Conservation (phyloP, 2,113 vertebrate genomes). For the Carassius carassius region DNA sequence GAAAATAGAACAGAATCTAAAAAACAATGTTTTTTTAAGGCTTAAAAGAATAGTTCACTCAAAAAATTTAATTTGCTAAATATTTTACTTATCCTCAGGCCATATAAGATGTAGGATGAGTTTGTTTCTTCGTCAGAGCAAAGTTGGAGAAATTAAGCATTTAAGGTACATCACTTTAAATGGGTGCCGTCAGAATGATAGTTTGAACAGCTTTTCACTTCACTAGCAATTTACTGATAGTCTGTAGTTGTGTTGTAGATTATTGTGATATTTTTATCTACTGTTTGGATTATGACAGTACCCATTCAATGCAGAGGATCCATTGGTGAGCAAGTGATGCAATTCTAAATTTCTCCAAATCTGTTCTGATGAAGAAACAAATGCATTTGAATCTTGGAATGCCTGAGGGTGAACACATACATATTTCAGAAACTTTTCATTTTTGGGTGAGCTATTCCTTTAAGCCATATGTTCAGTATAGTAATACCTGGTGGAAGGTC, state of each 20-base stretch:
- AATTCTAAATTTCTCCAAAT: too few relatives aligned
- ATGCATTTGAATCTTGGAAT: neutral
- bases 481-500: slow-evolving; percentile 85
- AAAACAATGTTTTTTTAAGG: too few relatives aligned
- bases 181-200: neutral
- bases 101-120: neutral
- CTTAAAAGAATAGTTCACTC: too few relatives aligned
- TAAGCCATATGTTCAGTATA: neutral
- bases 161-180: too few relatives aligned
- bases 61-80: too few relatives aligned
- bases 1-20: too few relatives aligned
- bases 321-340: too few relatives aligned
- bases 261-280: neutral
- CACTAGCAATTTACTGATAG: neutral
- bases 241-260: neutral
- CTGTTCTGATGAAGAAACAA: too few relatives aligned
- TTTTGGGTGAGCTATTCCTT: neutral
- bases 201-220: neutral
- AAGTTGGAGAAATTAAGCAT: neutral
- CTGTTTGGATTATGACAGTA: neutral
- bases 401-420: too few relatives aligned
- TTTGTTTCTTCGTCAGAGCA: neutral
- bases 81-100: too few relatives aligned
- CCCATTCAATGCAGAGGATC: neutral
- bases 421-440: too few relatives aligned